These are phyloP conservation scores for Carcina quercana DNA, from an alignment of 2,888 invertebrate genomes.

Conservation along the genomic window DNA sequence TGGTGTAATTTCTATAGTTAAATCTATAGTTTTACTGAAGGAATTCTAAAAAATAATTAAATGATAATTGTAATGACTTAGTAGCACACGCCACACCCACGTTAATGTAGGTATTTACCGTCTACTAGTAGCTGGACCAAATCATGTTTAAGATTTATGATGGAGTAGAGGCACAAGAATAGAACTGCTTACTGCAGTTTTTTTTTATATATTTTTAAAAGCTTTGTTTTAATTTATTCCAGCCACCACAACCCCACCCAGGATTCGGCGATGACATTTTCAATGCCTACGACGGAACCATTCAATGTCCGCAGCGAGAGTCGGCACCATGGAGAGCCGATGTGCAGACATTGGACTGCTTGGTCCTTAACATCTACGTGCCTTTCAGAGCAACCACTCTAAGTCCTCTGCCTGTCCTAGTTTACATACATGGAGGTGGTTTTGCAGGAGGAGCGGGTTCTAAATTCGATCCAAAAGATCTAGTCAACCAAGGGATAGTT, in stretches of 20 bases:
- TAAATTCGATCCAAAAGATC: conserved; percentile 36
- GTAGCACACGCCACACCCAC: too few species aligned
- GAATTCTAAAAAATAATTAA: too few species aligned
- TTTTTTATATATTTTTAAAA: neutral
- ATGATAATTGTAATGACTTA: too few species aligned
- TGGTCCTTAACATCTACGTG: conserved; percentile 77
- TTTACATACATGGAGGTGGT: conserved; percentile 60
- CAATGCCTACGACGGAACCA: conserved; percentile 43
- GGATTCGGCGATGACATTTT: conserved; percentile 44
- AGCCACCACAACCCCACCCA: conserved; percentile 38
- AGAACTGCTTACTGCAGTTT: too few species aligned
- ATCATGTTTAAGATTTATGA: too few species aligned
- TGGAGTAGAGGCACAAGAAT: too few species aligned
- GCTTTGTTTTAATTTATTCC: conserved; percentile 20
- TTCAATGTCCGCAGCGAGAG: conserved; percentile 46
- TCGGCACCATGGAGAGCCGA: conserved; percentile 21
- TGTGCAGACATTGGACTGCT: conserved; percentile 69
- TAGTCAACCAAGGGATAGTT: conserved; percentile 49
- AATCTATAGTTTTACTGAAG: too few species aligned
- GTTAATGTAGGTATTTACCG: too few species aligned
- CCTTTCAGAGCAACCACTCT: conserved; percentile 43
- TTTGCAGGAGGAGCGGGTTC: conserved; percentile 43
- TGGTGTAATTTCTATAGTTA: too few species aligned
- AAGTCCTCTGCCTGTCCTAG: conserved; percentile 53
- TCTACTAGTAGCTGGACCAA: too few species aligned